These are phyloP conservation scores for Nyctalus aviator DNA, from an alignment of 2,797 vertebrate species.

Conservation along the genomic window DNA sequence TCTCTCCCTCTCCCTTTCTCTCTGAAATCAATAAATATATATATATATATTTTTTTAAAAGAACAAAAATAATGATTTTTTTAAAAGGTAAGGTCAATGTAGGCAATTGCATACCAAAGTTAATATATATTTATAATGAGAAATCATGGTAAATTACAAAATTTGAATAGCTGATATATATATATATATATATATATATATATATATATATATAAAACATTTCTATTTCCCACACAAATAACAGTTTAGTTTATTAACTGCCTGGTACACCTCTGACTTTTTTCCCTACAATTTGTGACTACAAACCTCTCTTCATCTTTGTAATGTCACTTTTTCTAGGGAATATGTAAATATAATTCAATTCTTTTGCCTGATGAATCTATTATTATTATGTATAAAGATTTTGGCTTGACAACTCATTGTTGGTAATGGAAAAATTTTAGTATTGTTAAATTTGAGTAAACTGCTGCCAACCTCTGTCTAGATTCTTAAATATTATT, in stretches of 20 bases:
- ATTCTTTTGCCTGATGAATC: neutral
- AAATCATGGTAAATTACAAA: conserved; percentile 42
- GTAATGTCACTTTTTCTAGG: neutral
- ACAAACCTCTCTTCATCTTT: conserved; percentile 57
- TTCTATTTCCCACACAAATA: neutral
- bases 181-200: neutral
- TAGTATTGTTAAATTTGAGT: conserved; percentile 39
- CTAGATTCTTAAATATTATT: neutral
- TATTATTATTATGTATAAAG: conserved; percentile 27
- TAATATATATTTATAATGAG: neutral
- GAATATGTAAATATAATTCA: conserved; percentile 26
- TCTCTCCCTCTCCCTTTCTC: no score
- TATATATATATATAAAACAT: neutral
- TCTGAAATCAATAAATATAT: no score
- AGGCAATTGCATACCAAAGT: conserved; percentile 29
- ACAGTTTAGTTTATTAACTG: conserved; percentile 41
- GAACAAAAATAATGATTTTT: neutral
- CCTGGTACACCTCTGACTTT: conserved; percentile 1
- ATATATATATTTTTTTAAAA: no score
- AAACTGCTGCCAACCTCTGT: no score
- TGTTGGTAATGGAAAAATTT: neutral
- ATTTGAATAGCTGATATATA: neutral
- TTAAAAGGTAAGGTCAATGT: neutral
- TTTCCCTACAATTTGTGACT: neutral
- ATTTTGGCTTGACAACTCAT: conserved; percentile 13